Conservation (phyloP, 2,113 vertebrate species). For the Anguilla japonica region DNA sequence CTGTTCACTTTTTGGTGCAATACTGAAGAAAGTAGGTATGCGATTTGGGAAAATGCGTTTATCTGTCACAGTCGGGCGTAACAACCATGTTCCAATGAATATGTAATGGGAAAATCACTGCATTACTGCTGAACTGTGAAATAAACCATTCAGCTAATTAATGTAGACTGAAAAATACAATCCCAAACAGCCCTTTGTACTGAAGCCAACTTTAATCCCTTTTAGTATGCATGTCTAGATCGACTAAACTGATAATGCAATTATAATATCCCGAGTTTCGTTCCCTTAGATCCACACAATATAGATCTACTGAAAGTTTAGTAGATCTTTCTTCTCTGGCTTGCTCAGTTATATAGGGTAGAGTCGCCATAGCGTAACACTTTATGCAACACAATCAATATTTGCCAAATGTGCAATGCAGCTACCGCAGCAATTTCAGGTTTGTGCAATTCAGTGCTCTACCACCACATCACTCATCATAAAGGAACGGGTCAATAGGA, state of each 20-base stretch:
- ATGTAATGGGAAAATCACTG: no score
- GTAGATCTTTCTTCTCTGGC: not conserved
- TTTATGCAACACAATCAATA: no score
- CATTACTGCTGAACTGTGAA: not conserved
- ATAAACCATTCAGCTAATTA: not conserved
- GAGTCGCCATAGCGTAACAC: no score
- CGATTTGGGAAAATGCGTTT: no score
- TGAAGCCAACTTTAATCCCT: constrained; percentile 1
- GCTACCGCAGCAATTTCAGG: no score
- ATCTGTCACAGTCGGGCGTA: no score
- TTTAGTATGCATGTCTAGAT: not conserved
- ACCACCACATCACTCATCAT: no score
- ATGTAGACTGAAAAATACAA: not conserved
- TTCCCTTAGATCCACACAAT: not conserved
- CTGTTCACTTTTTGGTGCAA: not conserved
- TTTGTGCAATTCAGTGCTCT: no score
- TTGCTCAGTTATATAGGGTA: not conserved
- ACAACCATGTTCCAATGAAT: no score
- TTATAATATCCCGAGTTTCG: not conserved
- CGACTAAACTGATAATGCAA: not conserved
- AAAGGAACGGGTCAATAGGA: no score
- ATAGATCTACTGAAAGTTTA: not conserved
- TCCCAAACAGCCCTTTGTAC: not conserved
- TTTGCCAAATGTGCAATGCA: no score
- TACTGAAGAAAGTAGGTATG: not conserved